phyloP scores from a whole-genome alignment of 2,113 vertebrate species.

The Seriola quinqueradiata region DNA sequence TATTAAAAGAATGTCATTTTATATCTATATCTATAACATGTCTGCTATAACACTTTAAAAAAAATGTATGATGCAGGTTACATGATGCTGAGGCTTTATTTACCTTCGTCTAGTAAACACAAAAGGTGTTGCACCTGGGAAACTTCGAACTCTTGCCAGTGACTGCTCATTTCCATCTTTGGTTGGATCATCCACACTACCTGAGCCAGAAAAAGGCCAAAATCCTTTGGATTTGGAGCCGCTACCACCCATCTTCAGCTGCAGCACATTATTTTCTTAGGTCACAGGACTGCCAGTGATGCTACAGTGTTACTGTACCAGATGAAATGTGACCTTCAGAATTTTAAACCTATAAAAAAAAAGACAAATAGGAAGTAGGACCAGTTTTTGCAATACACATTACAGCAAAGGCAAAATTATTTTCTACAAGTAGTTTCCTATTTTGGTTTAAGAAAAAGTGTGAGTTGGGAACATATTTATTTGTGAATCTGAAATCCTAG shows the following conservation, averaged over 20 bases:
- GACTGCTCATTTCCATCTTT: conserved; percentile 88
- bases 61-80: neutral
- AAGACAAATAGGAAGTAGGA: neutral
- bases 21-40: neutral
- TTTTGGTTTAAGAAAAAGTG: neutral
- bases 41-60: too few species aligned
- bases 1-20: neutral
- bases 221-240: conserved; percentile 93
- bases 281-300: conserved; percentile 63
- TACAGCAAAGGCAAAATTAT: neutral
- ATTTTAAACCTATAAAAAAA: conserved; percentile 42
- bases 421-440: neutral
- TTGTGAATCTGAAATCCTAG: neutral
- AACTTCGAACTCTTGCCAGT: conserved; percentile 86
- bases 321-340: conserved; percentile 18
- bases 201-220: conserved; percentile 92
- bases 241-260: conserved; percentile 93
- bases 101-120: conserved; percentile 95
- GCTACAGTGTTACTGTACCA: conserved; percentile 54
- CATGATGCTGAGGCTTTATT: conserved; percentile 48
- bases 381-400: neutral
- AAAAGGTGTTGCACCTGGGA: conserved; percentile 89
- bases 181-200: conserved; percentile 81
- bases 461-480: neutral
- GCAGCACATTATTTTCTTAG: conserved; percentile 86